Percentiles rank a stretch among this genome's conserved stretches.
phyloP scores from a whole-genome alignment of 1,140 invertebrate genomes.

The Carcinoscorpius rotundicauda region DNA sequence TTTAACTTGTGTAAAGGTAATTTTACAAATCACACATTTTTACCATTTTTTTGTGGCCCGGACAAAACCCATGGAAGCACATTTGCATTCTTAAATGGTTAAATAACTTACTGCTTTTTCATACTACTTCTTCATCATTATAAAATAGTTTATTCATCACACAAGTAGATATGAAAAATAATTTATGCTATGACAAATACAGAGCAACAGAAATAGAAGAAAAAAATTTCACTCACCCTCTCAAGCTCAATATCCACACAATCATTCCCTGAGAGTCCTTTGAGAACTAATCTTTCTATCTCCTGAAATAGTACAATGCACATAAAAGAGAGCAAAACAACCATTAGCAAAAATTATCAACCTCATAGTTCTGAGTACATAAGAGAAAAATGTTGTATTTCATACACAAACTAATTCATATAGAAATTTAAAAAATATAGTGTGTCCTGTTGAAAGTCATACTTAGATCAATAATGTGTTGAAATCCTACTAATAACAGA shows the following conservation, averaged over 20 bases:
- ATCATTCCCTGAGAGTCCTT: slow-evolving; percentile 27
- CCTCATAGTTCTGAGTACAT: background rate
- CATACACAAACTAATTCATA: background rate
- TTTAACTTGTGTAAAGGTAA: no score
- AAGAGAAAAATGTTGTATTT: background rate
- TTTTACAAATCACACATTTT: no score
- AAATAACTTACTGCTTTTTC: background rate
- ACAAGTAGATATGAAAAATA: no score
- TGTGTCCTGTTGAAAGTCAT: slow-evolving; percentile 6
- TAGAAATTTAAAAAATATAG: background rate
- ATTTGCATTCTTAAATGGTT: background rate
- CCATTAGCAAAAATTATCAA: background rate
- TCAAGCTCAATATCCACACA: slow-evolving; percentile 19
- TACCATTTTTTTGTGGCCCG: no score
- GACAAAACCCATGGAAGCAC: background rate
- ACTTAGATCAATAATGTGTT: no score
- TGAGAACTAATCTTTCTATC: slow-evolving; percentile 57
- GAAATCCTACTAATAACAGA: no score
- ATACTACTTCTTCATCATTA: background rate
- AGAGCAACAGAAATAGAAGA: background rate
- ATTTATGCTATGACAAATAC: background rate
- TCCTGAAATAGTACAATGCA: slow-evolving; percentile 32
- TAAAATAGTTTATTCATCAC: background rate
- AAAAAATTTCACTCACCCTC: background rate
- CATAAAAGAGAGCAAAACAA: no score